Evolutionary conservation across 2,888 invertebrate genomes (phyloP), one percentile per base, ranked within the genome.

Genomic region (Cosmia trapezina): DNA sequence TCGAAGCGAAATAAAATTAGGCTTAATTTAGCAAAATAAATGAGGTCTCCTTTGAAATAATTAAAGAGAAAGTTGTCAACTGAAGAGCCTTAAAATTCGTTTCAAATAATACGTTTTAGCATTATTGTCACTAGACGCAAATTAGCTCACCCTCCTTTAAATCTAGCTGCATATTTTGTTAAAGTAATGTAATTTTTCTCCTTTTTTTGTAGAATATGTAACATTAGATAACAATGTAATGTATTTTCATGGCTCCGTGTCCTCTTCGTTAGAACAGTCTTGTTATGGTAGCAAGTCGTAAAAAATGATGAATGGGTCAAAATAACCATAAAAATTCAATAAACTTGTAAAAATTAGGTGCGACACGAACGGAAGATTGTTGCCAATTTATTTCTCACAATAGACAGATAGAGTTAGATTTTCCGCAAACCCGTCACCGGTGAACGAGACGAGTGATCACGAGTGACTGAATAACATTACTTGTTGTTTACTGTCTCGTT

Each of bases 321-420:
- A 88, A 91, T 92, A 92, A 90, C 89, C 91, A 91, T 93, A 91
- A 91, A 91, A 91, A 91, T 88, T 90, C 90, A 89, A 91, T 92
- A 89, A 91, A 88, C 86, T 84, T 88, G 85, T 87, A 86, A 88
- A 87, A 89, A 90, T 88, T 89, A 88, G 89, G 88, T 87, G 86
- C 83, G 85, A 74, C 85, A 76, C 78, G 81, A 84, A 83, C 68
- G 69, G 68, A 80, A 84, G 88, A 84, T 84, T 88, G 85, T 86
- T 86, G 86, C 81, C 85, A 88, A 88, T 89, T 89, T 89, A 85
- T 89, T 86, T 88, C 83, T 83, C 60, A 86, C 78, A 79, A 78
- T 70, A 70, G 71, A 75, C 68, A 64, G 79, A 78, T 78, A 75
- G 80, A 70, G 73, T 83, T 81, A 70, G 78, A 76, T 85, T 85